These are phyloP conservation scores for Tenthredo amoena DNA, from an alignment of 2,888 invertebrate species.

Conservation along the genomic window DNA sequence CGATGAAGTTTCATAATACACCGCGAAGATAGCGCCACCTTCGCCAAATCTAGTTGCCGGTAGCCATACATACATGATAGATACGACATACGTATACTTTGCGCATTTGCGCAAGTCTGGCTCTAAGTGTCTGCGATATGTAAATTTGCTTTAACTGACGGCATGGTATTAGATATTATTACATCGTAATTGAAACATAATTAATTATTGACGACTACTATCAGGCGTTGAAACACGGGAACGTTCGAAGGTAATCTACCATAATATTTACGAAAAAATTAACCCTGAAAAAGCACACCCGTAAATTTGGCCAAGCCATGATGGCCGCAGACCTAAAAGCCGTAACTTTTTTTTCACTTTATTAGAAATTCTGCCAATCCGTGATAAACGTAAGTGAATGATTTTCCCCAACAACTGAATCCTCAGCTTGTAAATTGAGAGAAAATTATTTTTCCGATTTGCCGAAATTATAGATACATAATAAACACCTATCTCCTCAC, in stretches of 20 bases:
- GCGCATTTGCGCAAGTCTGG: conserved; percentile 23
- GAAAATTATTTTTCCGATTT: not conserved
- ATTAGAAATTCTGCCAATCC: not conserved
- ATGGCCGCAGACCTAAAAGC: conserved; percentile 34
- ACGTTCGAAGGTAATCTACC: not conserved
- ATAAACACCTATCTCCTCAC: not conserved
- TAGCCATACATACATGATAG: not conserved
- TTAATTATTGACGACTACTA: not conserved
- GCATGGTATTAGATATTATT: conserved; percentile 30
- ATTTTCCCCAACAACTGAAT: not conserved
- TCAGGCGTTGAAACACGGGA: not conserved
- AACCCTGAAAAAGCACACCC: not conserved
- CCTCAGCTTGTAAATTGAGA: too few relatives aligned
- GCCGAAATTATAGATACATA: not conserved
- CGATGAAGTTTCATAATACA: not conserved
- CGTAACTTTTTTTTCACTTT: not conserved
- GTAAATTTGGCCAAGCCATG: conserved; percentile 46
- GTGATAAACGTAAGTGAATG: not conserved
- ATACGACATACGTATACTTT: not conserved
- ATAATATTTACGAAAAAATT: not conserved
- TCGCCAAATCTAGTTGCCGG: not conserved
- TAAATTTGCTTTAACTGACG: conserved; percentile 8
- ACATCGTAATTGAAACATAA: not conserved
- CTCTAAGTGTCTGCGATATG: not conserved
- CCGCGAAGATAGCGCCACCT: conserved; percentile 4